Percentiles rank a stretch among this genome's conserved stretches.
Conservation (phyloP, 92 coral and sea anemone genomes). For the Zoanthus solanderi region DNA sequence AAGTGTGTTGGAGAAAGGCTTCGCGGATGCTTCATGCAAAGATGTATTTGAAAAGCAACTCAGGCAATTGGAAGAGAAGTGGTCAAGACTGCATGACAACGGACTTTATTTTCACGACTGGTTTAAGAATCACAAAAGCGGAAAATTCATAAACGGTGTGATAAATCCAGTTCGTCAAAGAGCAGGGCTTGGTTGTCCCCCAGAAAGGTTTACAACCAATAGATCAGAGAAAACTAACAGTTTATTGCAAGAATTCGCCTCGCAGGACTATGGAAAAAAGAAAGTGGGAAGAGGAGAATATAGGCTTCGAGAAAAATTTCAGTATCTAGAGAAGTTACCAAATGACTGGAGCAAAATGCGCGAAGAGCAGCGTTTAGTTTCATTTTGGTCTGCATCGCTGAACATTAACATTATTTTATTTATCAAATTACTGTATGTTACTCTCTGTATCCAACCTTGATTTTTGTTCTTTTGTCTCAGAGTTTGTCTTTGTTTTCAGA, state of each 20-base stretch:
- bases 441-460: too few species aligned
- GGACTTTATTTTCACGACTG: background rate
- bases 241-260: too few species aligned
- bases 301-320: background rate
- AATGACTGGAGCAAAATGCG: background rate
- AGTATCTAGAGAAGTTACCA: background rate
- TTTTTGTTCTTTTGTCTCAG: too few species aligned
- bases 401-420: too few species aligned
- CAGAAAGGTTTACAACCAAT: constrained; percentile 54
- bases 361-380: background rate
- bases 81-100: background rate
- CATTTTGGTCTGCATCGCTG: too few species aligned
- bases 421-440: too few species aligned
- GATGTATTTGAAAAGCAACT: background rate
- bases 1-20: background rate
- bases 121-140: background rate
- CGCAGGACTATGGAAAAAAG: background rate
- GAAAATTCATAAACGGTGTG: constrained; percentile 27
- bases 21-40: background rate
- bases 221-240: constrained; percentile 56
- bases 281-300: background rate
- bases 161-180: constrained; percentile 51
- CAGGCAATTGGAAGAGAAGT: too few species aligned
- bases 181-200: constrained; percentile 64
- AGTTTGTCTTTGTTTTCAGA: too few species aligned